Base-by-base conservation (phyloP, 2,888 invertebrate species). In the Tricholauxania praeusta region DNA sequence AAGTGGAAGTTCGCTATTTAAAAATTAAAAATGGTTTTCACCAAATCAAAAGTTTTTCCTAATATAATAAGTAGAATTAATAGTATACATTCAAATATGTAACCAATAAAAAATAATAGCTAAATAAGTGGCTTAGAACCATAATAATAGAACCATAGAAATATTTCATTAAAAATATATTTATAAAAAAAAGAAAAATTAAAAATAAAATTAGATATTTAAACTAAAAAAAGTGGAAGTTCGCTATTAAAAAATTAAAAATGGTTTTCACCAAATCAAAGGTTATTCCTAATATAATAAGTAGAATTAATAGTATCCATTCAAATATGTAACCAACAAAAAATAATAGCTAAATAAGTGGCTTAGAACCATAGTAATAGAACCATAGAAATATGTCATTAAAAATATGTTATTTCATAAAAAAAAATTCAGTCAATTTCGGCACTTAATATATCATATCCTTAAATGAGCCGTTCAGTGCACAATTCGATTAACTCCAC, bases 11-110 rank as follows among this genome's bases (percentile, higher is more conserved):
- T n/a, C 39, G 22, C 57, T 57, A 57, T 57, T 67, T 57, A 67
- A 19, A 57, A 67, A 47, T 19, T 49, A 49, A 12, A 52, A 28
- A 52, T 28, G 28, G 17, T 62, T 62, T 64, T 19, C 22, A 64
- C 64, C 51, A 64, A 64, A 39, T 22, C 57, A 55, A 48, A 14
- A 48, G 47, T 19, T 67, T 14, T 47, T 39, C 57, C 57, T 67
- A 17, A 57, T 47, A 14, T 47, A 22, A 67, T 47, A 48, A 49
- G 48, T 48, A 67, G 39, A 3, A 65, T 67, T 57, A 53, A 47
- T 53, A n/a, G 39, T 67, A 57, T 55, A 67, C 57, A 67, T 57
- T 67, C 39, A 67, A 19, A 60, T 60, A 60, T 28, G 51, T n/a
- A 64, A 64, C 28, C 14, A 51, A 22, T 64, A 64, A 63, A 19